Evolutionary conservation across 2,113 vertebrate genomes (phyloP), one percentile per base, ranked within the genome.

Genomic region (Mystacornis crossleyi): DNA sequence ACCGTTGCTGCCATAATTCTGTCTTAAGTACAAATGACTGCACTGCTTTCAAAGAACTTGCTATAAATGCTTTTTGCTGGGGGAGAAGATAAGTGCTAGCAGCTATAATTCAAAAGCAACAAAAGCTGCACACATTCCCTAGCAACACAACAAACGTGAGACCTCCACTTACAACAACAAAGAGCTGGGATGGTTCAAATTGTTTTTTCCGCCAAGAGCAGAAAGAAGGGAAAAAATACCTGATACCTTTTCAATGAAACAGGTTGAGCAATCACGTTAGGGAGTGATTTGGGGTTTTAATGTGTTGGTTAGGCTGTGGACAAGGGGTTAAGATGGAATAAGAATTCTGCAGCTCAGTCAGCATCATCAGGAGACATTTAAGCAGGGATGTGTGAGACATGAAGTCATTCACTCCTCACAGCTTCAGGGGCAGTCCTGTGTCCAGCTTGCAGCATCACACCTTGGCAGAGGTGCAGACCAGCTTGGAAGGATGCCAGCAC

Each of bases 1-100:
- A 75, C 74, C 86, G 12, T 42, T 90, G 69, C 71, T 89, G 92
- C 92, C 91, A 87, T 87, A 77, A 82, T 89, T 96, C 88, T 95
- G 92, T 86, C 92, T 70, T 58, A 79, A 94, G 78, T 89, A 95
- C 81, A 96, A 96, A 96, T 23, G 92, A 86, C 91, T 81, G 43
- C 48, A 42, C 36, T 81, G 71, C 81, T 93, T 94, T 93, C 94
- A 95, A 90, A 96, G 61, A 94, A 92, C 81, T 88, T 57, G 75
- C 91, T 70, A 53, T 61, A 94, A 96, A 96, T 20, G 45, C 65
- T 81, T 1, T 93, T 94, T 95, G 69, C 93, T 90, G 81, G 72
- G 86, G 81, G 74, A 86, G 71, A 89, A 96, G 93, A 81, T 93
- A 93, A 97, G 72, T 94, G 65, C 62, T 61, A 64, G 87, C 60